Evolutionary conservation across 2,888 invertebrate genomes (phyloP), one percentile per base, ranked within the genome.

Genomic region (Napeogenes sylphis): DNA sequence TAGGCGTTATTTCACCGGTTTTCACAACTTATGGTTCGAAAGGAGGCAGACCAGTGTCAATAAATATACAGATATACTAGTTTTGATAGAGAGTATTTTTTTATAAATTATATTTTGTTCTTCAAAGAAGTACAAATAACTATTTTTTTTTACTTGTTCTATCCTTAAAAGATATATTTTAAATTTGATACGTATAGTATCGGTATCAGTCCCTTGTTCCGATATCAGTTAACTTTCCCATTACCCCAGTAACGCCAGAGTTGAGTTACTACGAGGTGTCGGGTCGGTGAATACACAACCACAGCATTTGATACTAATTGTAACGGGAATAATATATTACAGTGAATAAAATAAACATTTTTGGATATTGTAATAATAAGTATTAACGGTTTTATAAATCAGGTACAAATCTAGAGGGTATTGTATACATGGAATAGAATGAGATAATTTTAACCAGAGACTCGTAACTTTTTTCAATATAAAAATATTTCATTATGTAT

Each of bases 231-330:
- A 68, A 68, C 73, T 77, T 74, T 74, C 75, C 73, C 71, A 69
- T 65, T 84, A 81, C 79, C 83, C 83, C 75, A 84, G 71, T 83
- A 70, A 82, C 79, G 75, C 72, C 56, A 59, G 78, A 67, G 68
- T 84, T 71, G 68, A 67, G 71, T 84, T 84, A 77, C 84, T 63
- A 61, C 63, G 70, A 78, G 81, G 86, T 79, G 86, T 75, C 72
- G 80, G 81, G 76, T 76, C 84, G 79, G 76, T 83, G 65, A 60
- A 65, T 35, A 64, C 61, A 64, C 59, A 66, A 70, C 70, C 67
- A 61, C 70, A 70, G 66, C 61, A 63, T 71, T 63, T 30, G 68
- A 68, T 69, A 69, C 58, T 45, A 59, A 53, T 63, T 64, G 64
- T 64, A 69, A 71, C 70, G 3, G 63, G 59, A 55, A 56, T 59